Evolutionary conservation across 2,113 vertebrate species (phyloP).

Genomic region (Actenoides hombroni): DNA sequence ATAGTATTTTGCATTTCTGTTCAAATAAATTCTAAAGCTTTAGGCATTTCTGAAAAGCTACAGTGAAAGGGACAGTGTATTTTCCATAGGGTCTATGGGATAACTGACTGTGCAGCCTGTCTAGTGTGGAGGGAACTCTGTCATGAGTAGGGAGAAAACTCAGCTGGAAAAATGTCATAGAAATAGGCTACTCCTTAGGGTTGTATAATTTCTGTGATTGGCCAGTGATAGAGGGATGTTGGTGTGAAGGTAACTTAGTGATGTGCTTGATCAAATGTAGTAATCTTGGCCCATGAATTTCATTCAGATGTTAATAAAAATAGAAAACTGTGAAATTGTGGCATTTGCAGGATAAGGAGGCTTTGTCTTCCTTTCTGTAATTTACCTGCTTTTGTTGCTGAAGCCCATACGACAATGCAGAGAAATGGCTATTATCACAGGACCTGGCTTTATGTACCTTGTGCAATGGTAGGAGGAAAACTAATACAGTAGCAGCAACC

Average conservation of each 20-base stretch:
- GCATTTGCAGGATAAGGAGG: neutral
- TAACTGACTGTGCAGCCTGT: neutral
- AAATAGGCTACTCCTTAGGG: neutral
- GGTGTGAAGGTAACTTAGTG: neutral
- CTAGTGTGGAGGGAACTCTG: neutral
- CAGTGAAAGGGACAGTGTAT: neutral
- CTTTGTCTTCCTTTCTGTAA: neutral
- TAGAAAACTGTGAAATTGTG: neutral
- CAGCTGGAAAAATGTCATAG: neutral
- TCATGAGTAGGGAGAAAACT: neutral
- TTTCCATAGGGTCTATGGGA: neutral
- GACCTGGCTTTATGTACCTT: neutral
- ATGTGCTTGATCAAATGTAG: neutral
- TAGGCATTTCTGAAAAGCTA: neutral
- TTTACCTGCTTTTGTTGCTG: neutral
- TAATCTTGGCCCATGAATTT: neutral
- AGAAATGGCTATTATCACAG: neutral
- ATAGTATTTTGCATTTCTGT: neutral
- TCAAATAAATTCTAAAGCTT: neutral
- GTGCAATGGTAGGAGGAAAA: conserved; percentile 14
- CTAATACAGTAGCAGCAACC: neutral
- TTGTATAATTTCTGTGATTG: neutral
- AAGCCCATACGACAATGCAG: neutral
- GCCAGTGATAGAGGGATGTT: rapidly evolving
- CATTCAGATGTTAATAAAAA: neutral